Evolutionary conservation across 2,888 invertebrate genomes (phyloP), one percentile per base, ranked within the genome.

Genomic region (Ommatoiulus sabulosus): DNA sequence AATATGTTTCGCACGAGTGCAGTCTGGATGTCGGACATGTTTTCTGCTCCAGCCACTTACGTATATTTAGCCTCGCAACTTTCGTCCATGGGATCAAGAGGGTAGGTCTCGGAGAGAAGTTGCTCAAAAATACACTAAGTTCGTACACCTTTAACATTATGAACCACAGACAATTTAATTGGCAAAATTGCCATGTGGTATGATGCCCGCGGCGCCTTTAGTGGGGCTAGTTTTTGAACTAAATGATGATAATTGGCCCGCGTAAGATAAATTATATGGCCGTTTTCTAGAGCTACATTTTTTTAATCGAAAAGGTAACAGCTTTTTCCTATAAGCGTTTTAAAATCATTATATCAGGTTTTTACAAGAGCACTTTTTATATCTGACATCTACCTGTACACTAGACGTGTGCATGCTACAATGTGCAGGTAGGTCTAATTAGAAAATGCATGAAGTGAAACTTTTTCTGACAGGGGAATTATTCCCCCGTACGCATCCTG

Each of bases 71-170:
- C 63, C 63, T 63, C n/a, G n/a, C 63, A 63, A 15, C 63, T 72
- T 24, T 72, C 72, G 12, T 24, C 72, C 72, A 72, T 72, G 72
- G 24, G 24, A 63, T n/a, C 24, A n/a, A 52, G 35, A 72, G 24
- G 72, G 72, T 72, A n/a, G 72, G 72, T 35, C 24, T 52, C 52
- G 15, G 52, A 52, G 52, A 52, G 52, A 52, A 52, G 72, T 12
- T 72, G 72, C 72, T 72, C 24, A 72, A 72, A 72, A 72, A 72
- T 35, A 35, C 35, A 35, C 35, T 72, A 72, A 72, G 72, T 72
- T 72, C 72, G 72, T 72, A 72, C 72, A 72, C 72, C 72, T 72
- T 72, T 72, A 72, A 72, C 72, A 72, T 72, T 72, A 72, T 72
- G 72, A 72, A 72, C 72, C 72, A 72, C 24, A 72, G 72, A 72